Conservation (phyloP, 2,113 vertebrate species). For the Crotalus horridus region DNA sequence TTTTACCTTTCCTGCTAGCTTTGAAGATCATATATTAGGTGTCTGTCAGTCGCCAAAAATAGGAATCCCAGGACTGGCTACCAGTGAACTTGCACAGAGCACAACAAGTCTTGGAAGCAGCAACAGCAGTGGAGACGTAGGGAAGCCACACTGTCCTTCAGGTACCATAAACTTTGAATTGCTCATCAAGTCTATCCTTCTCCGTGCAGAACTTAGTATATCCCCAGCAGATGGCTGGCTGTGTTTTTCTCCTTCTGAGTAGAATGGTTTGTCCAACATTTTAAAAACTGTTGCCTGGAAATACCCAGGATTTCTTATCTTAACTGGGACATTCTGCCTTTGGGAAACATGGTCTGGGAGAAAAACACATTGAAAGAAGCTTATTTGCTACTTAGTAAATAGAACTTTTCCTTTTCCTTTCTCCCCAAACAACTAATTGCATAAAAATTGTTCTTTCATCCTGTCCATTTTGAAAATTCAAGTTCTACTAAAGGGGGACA, state of each 20-base stretch:
- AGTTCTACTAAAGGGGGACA: not conserved
- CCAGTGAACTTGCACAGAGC: constrained; percentile 86
- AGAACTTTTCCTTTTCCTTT: not conserved
- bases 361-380: not conserved
- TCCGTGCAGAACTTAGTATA: not conserved
- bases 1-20: constrained; percentile 80
- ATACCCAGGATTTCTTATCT: not conserved
- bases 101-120: constrained; percentile 91
- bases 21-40: constrained; percentile 80
- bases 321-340: not conserved
- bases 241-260: not conserved
- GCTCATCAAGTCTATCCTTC: not conserved
- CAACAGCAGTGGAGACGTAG: constrained; percentile 82
- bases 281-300: not conserved
- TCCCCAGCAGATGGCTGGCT: not conserved
- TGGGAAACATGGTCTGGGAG: not conserved
- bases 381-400: not conserved
- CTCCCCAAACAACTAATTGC: not conserved
- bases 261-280: not conserved
- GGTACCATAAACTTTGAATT: constrained; percentile 51
- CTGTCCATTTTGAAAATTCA: not conserved
- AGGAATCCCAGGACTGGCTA: constrained; percentile 68
- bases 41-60: constrained; percentile 67
- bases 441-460: not conserved
- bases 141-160: constrained; percentile 66